A percentile compares a stretch with the other conserved stretches of the same genome.
Conservation (phyloP, 2,797 vertebrate species). For the Rhabdomys pumilio region DNA sequence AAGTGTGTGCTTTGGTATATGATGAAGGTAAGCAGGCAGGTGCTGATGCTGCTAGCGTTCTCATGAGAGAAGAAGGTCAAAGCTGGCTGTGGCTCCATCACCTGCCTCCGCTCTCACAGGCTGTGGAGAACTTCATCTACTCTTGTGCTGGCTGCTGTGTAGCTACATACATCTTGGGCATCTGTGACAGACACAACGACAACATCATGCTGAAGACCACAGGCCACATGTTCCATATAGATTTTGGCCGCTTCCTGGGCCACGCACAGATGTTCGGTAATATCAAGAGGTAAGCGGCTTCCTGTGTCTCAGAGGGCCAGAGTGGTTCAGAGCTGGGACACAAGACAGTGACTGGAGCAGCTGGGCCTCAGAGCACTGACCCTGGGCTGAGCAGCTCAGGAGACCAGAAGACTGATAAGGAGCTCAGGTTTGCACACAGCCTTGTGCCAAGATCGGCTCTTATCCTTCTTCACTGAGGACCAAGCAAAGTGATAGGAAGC, state of each 20-base stretch:
- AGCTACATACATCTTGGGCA: conserved; percentile 97
- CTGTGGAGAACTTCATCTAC: conserved; percentile 99
- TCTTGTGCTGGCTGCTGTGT: conserved; percentile 98
- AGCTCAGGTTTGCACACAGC: not conserved
- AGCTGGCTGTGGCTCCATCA: not conserved
- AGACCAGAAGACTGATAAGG: not conserved
- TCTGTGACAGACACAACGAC: conserved; percentile 98
- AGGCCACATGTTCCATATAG: conserved; percentile 99
- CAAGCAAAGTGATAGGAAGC: not conserved
- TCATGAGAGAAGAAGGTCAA: not conserved
- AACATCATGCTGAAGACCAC: conserved; percentile 99
- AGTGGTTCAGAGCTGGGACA: not conserved
- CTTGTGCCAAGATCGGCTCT: not conserved
- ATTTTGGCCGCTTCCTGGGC: conserved; percentile 98
- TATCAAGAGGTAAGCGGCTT: conserved; percentile 94
- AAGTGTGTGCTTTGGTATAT: fast-evolving
- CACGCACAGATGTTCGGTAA: conserved; percentile 99
- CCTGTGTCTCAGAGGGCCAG: not conserved
- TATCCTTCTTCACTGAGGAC: not conserved
- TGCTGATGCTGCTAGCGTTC: not conserved
- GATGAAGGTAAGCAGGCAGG: not conserved
- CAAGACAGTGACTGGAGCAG: not conserved
- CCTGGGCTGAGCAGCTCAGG: not conserved
- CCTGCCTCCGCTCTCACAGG: conserved; percentile 88
- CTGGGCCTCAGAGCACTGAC: not conserved